Percentiles rank a stretch among this genome's conserved stretches.
Evolutionary conservation across 1,140 invertebrate species (phyloP).

Genomic region (Cyphomyrmex costatus): DNA sequence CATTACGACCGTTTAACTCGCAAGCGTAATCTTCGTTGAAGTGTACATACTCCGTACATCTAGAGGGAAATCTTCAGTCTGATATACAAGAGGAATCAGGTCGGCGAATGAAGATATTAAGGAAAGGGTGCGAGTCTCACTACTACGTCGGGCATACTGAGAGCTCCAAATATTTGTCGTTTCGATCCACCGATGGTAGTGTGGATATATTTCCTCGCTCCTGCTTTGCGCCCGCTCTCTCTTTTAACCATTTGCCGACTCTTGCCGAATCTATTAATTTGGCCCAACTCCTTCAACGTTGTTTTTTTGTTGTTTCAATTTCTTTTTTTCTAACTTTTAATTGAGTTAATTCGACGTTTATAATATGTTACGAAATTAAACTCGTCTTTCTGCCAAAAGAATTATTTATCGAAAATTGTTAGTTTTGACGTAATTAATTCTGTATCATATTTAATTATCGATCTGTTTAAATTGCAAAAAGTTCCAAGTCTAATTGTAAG

Average conservation of each 20-base stretch:
- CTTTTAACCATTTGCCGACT: constrained; percentile 24
- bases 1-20: neutral
- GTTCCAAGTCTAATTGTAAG: neutral
- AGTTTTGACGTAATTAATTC: constrained; percentile 21
- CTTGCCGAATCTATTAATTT: neutral
- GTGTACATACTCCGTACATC: neutral
- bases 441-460: neutral
- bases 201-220: constrained; percentile 47
- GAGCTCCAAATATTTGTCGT: constrained; percentile 59
- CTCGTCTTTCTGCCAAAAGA: neutral
- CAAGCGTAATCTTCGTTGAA: constrained; percentile 40
- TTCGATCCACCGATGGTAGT: constrained; percentile 42
- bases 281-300: neutral
- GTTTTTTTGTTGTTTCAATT: constrained; percentile 38
- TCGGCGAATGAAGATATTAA: constrained; percentile 34
- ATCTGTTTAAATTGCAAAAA: neutral
- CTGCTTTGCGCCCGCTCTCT: neutral
- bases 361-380: neutral
- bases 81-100: constrained; percentile 40
- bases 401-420: neutral
- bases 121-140: neutral
- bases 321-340: neutral
- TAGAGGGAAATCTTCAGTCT: constrained; percentile 21
- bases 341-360: constrained; percentile 33
- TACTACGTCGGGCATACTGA: neutral